These are phyloP conservation scores for Rhodeus uyekii DNA, from an alignment of 2,797 vertebrate genomes.

Conservation along the genomic window DNA sequence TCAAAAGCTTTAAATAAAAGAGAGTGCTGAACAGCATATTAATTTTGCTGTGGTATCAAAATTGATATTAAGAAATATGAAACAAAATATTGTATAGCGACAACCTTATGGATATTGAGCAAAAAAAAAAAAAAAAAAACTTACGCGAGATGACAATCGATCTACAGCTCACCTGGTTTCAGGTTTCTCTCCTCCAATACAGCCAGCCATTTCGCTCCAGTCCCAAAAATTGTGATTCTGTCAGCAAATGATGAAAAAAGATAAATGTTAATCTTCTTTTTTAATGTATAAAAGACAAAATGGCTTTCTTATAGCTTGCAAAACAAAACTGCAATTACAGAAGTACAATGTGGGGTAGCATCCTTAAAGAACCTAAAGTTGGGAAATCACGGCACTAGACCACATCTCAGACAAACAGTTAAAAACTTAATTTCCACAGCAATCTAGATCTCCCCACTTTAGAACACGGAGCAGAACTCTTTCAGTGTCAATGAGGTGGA, in stretches of 20 bases:
- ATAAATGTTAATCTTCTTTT: neutral
- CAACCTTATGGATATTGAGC: neutral
- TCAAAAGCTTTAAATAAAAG: neutral
- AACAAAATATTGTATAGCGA: neutral
- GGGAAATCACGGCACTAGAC: neutral
- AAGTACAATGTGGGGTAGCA: neutral
- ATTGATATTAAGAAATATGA: neutral
- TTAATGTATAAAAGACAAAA: neutral
- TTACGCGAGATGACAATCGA: too few relatives aligned
- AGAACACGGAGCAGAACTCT: neutral
- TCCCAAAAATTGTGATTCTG: conserved; percentile 94
- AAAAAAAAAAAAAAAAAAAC: neutral
- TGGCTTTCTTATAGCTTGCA: neutral
- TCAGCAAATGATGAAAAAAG: neutral
- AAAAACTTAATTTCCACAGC: conserved; percentile 12
- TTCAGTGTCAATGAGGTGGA: conserved; percentile 19
- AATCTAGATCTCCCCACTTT: neutral
- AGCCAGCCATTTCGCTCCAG: conserved; percentile 93
- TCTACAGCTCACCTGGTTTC: conserved; percentile 83
- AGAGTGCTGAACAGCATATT: neutral
- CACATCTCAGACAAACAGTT: neutral
- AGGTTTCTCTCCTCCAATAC: conserved; percentile 90
- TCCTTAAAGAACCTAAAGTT: neutral
- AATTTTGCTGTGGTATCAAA: neutral
- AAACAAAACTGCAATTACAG: neutral